phyloP scores from a whole-genome alignment of 2,797 vertebrate species.

The Coracias cyanogaster region DNA sequence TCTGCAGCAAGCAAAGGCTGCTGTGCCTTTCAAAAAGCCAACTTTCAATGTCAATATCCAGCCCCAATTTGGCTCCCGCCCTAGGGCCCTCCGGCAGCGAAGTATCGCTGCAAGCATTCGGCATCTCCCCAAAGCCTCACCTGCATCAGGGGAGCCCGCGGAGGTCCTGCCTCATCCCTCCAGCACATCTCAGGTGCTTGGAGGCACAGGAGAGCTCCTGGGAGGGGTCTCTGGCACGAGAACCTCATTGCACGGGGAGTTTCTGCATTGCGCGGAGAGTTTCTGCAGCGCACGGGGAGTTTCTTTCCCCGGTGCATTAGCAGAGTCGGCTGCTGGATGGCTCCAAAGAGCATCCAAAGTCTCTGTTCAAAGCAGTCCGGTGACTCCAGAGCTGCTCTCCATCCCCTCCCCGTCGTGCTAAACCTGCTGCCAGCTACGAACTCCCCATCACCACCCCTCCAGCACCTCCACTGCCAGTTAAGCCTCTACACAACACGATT shows the following conservation, averaged over 20 bases:
- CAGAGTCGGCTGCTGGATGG: not conserved
- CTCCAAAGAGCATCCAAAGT: not conserved
- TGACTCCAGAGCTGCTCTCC: not conserved
- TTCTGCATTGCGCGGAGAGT: not conserved
- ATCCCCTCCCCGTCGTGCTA: fast-evolving
- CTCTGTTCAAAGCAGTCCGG: fast-evolving
- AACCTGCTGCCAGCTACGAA: not conserved
- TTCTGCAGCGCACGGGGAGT: not conserved
- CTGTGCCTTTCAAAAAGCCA: conserved; percentile 80
- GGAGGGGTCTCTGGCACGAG: not conserved
- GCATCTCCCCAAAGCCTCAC: fast-evolving
- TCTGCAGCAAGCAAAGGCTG: conserved; percentile 78
- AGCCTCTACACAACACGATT: not conserved
- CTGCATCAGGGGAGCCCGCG: fast-evolving
- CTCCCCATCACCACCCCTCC: not conserved
- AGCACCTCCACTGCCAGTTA: fast-evolving
- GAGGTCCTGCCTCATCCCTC: not conserved
- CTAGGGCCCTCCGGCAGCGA: not conserved
- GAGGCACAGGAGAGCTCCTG: not conserved
- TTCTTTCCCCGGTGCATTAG: not conserved
- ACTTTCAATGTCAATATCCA: conserved; percentile 82
- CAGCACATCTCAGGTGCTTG: fast-evolving
- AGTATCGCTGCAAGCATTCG: fast-evolving
- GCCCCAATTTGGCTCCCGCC: conserved; percentile 21
- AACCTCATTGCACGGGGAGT: not conserved